Base-by-base conservation (phyloP, 2,113 vertebrate genomes). In the Pungitius pungitius region DNA sequence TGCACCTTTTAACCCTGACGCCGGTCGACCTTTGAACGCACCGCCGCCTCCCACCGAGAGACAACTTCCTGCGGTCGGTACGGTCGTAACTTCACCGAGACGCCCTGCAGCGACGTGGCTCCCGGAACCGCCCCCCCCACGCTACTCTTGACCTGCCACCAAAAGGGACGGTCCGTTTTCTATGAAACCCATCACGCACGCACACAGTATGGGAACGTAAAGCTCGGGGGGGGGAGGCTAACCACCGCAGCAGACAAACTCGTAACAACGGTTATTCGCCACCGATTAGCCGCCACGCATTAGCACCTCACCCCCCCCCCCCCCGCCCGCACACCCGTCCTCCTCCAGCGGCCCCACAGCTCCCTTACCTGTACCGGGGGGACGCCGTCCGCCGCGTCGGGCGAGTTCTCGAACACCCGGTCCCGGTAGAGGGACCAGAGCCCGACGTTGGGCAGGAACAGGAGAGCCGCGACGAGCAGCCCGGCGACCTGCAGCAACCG, bases 401-500 rank as follows among this genome's bases (percentile, higher is more conserved):
- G 90, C 51, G 92, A 92, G 93, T 92, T 93, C 89, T 96, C 96
- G 85, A 95, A 93, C 75, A 95, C 93, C 77, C 95, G 92, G 89
- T 97, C 96, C 62, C 94, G 90, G 93, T 96, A 96, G 49, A 97
- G 84, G n/a, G 96, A 95, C 96, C 96, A 98, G 60, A 97, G 93
- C 67, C 96, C 96, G 85, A 96, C 95, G 93, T 96, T 97, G n/a
- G 96, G 96, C 27, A 97, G 86, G 78, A 97, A 95, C 17, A 97
- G 93, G n/a, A 97, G 94, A 83, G 94, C 96, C 87, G 91, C 94
- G 55, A 96, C 72, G 80, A 93, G 93, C 93, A 98, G 90, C 85
- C 94, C 95, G 67, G 94, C 93, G 82, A 95, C 81, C 95, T 97
- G 96, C 91, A 98, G 90, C 78, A 97, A 83, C 90, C 96, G 86